phyloP scores from a whole-genome alignment of 1,140 invertebrate genomes.

The Drosophila funebris region DNA sequence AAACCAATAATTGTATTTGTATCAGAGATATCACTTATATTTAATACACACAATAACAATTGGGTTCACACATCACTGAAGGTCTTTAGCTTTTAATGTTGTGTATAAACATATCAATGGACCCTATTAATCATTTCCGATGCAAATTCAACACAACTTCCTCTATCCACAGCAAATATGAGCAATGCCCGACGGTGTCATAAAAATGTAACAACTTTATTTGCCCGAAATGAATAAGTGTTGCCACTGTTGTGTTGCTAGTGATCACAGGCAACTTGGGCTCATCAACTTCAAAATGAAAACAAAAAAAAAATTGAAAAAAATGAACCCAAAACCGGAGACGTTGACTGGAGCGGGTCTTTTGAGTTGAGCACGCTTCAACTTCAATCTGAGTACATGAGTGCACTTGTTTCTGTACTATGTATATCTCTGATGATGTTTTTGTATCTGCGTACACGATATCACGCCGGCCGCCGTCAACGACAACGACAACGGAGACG shows the following conservation, averaged over 20 bases:
- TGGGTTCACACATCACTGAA: background rate
- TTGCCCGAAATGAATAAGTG: slow-evolving; percentile 43
- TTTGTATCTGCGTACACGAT: slow-evolving; percentile 63
- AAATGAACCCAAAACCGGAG: slow-evolving; percentile 9
- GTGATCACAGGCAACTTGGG: slow-evolving; percentile 20
- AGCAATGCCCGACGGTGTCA: slow-evolving; percentile 26
- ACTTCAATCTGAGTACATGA: slow-evolving; percentile 34
- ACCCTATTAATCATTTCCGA: slow-evolving; percentile 63
- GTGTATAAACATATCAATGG: slow-evolving; percentile 42
- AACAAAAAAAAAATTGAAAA: slow-evolving; percentile 15
- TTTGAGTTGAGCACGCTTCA: slow-evolving; percentile 43
- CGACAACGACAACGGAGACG: background rate
- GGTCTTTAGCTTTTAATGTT: slow-evolving; percentile 3
- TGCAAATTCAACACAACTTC: slow-evolving; percentile 55
- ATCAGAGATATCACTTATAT: too few species aligned
- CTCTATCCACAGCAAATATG: slow-evolving; percentile 20
- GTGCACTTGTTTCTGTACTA: slow-evolving; percentile 61
- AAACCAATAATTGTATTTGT: too few species aligned
- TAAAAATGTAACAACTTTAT: slow-evolving; percentile 65
- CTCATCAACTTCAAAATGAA: slow-evolving; percentile 15
- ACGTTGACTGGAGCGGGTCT: slow-evolving; percentile 1
- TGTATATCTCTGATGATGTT: slow-evolving; percentile 39
- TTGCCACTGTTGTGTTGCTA: slow-evolving; percentile 28
- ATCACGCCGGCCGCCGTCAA: slow-evolving; percentile 39
- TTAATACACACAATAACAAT: background rate